Conservation (phyloP, 2,797 vertebrate species). For the Semotilus atromaculatus region DNA sequence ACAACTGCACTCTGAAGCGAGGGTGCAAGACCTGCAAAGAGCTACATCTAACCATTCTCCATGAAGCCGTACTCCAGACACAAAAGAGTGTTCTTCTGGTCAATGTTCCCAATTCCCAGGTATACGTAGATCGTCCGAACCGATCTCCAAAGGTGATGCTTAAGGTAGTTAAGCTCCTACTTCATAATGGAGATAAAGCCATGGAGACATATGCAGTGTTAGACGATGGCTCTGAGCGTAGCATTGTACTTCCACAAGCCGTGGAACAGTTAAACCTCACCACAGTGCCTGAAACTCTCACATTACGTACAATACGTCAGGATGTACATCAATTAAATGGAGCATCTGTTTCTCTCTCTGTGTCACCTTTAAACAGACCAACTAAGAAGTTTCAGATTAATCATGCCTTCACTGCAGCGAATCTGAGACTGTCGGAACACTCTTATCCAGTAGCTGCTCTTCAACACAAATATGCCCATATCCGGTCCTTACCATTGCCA, state of each 20-base stretch:
- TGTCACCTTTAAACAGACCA: too few relatives aligned
- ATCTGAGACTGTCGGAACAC: neutral
- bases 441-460: neutral
- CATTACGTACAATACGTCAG: neutral
- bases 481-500: too few relatives aligned
- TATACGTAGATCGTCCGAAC: neutral
- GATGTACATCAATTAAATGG: neutral
- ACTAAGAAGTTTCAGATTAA: neutral
- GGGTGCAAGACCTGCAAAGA: neutral
- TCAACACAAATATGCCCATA: too few relatives aligned
- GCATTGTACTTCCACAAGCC: neutral
- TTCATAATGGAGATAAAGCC: neutral
- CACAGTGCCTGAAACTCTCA: neutral
- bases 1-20: neutral
- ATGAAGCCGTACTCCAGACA: neutral
- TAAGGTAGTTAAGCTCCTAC: neutral
- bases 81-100: conserved; percentile 1
- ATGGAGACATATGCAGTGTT: conserved; percentile 2
- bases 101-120: neutral
- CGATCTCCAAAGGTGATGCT: neutral
- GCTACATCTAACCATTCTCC: neutral
- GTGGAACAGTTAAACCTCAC: conserved; percentile 7
- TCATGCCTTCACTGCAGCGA: neutral
- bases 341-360: neutral
- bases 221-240: neutral